phyloP scores from a whole-genome alignment of 2,888 invertebrate genomes.

The Lissocephala sabroskyi region DNA sequence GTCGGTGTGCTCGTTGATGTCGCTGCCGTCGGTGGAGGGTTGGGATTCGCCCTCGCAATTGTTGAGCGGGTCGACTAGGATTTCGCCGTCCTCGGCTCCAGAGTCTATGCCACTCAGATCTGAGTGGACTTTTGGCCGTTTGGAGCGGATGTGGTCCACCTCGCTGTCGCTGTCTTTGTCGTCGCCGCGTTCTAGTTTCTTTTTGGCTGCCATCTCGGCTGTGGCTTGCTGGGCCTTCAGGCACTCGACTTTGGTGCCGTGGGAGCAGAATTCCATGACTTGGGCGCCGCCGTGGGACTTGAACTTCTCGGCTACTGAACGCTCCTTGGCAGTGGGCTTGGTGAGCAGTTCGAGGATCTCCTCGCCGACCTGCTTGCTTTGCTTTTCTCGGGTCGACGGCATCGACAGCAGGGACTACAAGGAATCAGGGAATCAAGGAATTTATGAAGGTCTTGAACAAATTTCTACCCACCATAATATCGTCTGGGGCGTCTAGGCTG shows the following conservation, averaged over 20 bases:
- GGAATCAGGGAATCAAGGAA: background rate
- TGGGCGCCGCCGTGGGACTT: constrained; percentile 95
- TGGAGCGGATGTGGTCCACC: constrained; percentile 11
- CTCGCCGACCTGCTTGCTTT: constrained; percentile 95
- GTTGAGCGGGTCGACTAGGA: constrained; percentile 47
- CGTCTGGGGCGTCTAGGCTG: constrained; percentile 75
- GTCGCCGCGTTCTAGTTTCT: constrained; percentile 56
- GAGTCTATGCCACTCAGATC: constrained; percentile 31
- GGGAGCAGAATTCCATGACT: constrained; percentile 96
- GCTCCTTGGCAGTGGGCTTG: constrained; percentile 96
- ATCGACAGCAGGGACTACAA: constrained; percentile 67
- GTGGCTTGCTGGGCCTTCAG: constrained; percentile 73
- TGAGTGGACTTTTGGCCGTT: constrained; percentile 16
- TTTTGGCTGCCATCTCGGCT: constrained; percentile 69
- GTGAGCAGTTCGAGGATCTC: constrained; percentile 95
- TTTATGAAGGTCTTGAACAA: constrained; percentile 1
- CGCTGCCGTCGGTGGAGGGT: constrained; percentile 45
- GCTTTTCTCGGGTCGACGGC: constrained; percentile 95
- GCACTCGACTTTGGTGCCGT: constrained; percentile 95
- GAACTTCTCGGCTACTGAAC: constrained; percentile 95
- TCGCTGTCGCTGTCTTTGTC: constrained; percentile 33
- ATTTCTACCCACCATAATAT: constrained; percentile 79
- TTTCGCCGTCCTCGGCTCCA: constrained; percentile 62
- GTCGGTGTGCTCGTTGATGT: constrained; percentile 66
- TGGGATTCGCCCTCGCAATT: constrained; percentile 47